These are phyloP conservation scores for Pantala flavescens DNA, from an alignment of 1,140 invertebrate species.

Conservation along the genomic window DNA sequence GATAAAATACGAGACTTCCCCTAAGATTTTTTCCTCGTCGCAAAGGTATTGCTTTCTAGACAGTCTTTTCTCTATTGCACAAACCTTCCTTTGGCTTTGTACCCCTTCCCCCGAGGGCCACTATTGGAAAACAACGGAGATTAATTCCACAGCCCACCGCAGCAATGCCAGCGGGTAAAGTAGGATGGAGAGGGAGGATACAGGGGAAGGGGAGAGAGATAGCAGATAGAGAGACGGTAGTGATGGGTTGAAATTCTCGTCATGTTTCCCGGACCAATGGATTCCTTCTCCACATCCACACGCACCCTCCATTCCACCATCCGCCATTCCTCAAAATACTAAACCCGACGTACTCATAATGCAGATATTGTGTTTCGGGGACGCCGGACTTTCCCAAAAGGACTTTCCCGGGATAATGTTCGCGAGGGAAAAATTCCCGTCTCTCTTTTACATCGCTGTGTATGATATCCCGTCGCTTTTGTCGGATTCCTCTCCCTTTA, in stretches of 20 bases:
- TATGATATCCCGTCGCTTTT: no score
- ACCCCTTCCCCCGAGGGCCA: neutral
- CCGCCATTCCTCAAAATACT: neutral
- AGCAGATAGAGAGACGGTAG: neutral
- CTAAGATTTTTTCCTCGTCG: no score
- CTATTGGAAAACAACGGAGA: conserved; percentile 5
- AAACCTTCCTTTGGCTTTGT: neutral
- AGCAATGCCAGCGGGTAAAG: neutral
- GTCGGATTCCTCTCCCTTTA: no score
- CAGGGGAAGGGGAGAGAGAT: neutral
- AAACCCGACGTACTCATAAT: neutral
- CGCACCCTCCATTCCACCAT: neutral
- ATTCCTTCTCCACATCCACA: neutral
- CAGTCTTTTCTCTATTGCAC: no score
- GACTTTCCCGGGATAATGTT: neutral
- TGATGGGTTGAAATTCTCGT: neutral
- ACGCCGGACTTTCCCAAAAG: neutral
- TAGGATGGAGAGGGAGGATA: neutral
- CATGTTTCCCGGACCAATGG: neutral
- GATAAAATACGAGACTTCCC: no score
- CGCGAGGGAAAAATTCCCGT: no score
- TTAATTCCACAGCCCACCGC: neutral
- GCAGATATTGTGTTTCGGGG: neutral
- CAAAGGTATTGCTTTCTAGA: no score
- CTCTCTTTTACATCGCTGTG: no score